phyloP scores from a whole-genome alignment of 2,888 invertebrate species.

The Cryptus armator region DNA sequence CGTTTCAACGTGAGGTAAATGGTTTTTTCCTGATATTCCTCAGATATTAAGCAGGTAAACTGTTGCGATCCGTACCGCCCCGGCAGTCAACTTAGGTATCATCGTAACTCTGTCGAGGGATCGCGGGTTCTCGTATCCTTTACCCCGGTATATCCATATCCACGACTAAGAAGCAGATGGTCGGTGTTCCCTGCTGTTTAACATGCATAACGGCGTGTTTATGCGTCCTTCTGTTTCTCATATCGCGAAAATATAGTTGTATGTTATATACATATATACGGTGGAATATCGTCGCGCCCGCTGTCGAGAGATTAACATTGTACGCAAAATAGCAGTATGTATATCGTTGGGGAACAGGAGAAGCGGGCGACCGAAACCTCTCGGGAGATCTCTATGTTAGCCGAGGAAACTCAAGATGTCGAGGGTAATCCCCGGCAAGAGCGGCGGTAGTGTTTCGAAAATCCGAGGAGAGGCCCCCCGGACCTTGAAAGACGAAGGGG shows the following conservation, averaged over 20 bases:
- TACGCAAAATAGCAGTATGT: slow-evolving; percentile 40
- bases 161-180: too few relatives aligned
- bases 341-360: neutral
- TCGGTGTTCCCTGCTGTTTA: too few relatives aligned
- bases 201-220: neutral
- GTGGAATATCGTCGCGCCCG: slow-evolving; percentile 3
- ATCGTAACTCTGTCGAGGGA: too few relatives aligned
- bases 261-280: neutral
- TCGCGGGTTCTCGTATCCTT: too few relatives aligned
- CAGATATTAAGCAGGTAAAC: too few relatives aligned
- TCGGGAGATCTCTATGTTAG: neutral
- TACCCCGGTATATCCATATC: too few relatives aligned
- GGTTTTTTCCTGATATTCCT: too few relatives aligned
- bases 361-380: slow-evolving; percentile 3
- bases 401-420: slow-evolving; percentile 8
- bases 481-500: too few relatives aligned
- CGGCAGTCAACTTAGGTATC: too few relatives aligned
- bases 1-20: too few relatives aligned
- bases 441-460: neutral
- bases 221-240: neutral
- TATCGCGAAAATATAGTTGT: too few relatives aligned
- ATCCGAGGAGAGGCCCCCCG: neutral
- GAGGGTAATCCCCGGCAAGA: neutral
- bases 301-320: slow-evolving; percentile 52
- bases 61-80: too few relatives aligned